Conservation (phyloP, 2,113 vertebrate species). For the Bambusicola thoracicus region DNA sequence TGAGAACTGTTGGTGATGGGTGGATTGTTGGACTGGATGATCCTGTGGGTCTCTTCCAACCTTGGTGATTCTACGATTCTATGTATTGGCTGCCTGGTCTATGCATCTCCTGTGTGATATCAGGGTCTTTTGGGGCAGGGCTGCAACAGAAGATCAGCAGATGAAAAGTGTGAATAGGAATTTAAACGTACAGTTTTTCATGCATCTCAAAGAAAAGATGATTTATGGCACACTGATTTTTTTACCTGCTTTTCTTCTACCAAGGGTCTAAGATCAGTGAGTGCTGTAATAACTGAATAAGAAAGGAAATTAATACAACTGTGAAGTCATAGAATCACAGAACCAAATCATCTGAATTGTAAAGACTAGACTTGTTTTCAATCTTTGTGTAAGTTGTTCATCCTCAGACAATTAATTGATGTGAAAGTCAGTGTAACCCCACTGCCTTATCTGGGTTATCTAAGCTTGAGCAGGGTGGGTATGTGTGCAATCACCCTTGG, state of each 20-base stretch:
- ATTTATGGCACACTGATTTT: neutral
- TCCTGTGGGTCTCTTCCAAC: no score
- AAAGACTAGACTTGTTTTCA: neutral
- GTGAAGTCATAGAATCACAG: neutral
- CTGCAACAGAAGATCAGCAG: neutral
- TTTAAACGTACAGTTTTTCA: neutral
- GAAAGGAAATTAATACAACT: neutral
- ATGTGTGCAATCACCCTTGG: fast-evolving
- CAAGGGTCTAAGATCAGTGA: neutral
- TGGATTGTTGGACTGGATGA: no score
- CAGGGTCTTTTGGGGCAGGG: neutral
- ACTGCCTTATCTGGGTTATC: neutral
- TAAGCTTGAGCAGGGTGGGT: neutral
- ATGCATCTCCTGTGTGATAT: neutral
- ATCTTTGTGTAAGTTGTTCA: neutral
- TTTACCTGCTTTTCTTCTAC: neutral
- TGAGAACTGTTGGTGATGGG: no score
- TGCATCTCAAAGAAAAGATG: neutral
- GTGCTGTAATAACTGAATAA: neutral
- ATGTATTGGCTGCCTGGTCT: neutral
- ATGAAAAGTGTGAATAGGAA: neutral
- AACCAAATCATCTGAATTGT: neutral
- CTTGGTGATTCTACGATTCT: no score
- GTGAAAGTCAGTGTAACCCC: neutral
- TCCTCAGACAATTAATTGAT: neutral